These are phyloP conservation scores for Eufriesea mexicana DNA, from an alignment of 1,140 invertebrate species.

Conservation along the genomic window DNA sequence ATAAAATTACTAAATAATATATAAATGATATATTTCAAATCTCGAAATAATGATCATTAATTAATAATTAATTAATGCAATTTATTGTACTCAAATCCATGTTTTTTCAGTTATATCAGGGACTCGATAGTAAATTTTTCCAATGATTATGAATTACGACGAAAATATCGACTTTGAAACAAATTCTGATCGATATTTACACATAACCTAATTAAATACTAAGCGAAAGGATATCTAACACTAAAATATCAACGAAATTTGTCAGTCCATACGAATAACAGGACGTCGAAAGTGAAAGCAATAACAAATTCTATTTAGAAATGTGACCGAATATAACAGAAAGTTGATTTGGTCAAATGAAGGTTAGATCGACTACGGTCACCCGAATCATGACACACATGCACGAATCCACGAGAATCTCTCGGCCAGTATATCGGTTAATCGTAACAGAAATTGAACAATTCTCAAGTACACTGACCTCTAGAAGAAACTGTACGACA, in stretches of 20 bases:
- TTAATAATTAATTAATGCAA: too few species aligned
- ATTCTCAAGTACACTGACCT: constrained; percentile 33
- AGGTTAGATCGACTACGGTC: background rate
- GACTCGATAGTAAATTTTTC: too few species aligned
- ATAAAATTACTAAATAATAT: background rate
- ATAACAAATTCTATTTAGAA: background rate
- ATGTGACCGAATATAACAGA: background rate
- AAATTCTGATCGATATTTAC: background rate
- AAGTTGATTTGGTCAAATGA: background rate
- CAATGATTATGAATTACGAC: too few species aligned
- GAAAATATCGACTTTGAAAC: background rate
- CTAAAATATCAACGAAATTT: background rate
- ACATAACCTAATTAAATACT: constrained; percentile 12
- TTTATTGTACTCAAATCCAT: too few species aligned
- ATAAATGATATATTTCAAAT: background rate
- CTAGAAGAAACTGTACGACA: background rate
- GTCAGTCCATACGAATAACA: too few species aligned
- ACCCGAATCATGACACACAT: constrained; percentile 2
- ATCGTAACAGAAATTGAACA: constrained; percentile 18
- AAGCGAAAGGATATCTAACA: background rate
- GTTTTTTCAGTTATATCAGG: too few species aligned
- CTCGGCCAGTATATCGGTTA: background rate
- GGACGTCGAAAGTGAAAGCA: background rate
- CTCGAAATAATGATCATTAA: too few species aligned
- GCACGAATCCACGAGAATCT: background rate